These are phyloP conservation scores for Natator depressus DNA, from an alignment of 2,113 vertebrate species.

Conservation along the genomic window DNA sequence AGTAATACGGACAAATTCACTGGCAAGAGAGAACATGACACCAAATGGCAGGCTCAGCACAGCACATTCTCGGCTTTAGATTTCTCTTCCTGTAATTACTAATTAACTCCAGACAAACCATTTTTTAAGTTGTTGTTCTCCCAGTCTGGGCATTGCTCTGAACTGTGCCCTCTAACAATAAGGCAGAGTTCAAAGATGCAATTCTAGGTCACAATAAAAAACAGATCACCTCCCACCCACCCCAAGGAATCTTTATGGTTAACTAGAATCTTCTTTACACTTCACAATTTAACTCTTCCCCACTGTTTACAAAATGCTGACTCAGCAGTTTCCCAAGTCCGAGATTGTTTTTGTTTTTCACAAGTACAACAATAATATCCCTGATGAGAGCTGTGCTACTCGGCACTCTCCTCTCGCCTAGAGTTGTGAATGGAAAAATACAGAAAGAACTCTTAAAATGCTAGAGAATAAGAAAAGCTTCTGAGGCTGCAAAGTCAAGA, in stretches of 20 bases:
- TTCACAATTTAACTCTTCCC: not conserved
- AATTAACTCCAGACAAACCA: constrained; percentile 45
- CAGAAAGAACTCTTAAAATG: not conserved
- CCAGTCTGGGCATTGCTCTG: not conserved
- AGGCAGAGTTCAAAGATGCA: constrained; percentile 19
- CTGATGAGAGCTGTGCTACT: not conserved
- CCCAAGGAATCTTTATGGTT: not conserved
- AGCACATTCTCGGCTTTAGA: not conserved
- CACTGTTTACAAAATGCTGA: not conserved
- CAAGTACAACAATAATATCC: constrained; percentile 19
- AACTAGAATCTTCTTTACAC: constrained; percentile 7
- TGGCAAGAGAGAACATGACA: not conserved
- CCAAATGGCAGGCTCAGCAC: not conserved
- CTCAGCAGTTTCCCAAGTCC: not conserved
- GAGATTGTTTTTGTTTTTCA: constrained; percentile 8
- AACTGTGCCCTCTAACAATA: not conserved
- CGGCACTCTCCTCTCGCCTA: not conserved
- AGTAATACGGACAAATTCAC: rapidly evolving
- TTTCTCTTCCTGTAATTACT: constrained; percentile 38
- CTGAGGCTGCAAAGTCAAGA: not conserved
- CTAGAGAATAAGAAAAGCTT: not conserved
- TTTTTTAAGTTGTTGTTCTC: constrained; percentile 19
- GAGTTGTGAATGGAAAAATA: not conserved
- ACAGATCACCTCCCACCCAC: not conserved
- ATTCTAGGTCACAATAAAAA: not conserved